Conservation (phyloP, 30 jellyfish, hydroid and myxozoan genomes). For the Chrysaora quinquecirrha region DNA sequence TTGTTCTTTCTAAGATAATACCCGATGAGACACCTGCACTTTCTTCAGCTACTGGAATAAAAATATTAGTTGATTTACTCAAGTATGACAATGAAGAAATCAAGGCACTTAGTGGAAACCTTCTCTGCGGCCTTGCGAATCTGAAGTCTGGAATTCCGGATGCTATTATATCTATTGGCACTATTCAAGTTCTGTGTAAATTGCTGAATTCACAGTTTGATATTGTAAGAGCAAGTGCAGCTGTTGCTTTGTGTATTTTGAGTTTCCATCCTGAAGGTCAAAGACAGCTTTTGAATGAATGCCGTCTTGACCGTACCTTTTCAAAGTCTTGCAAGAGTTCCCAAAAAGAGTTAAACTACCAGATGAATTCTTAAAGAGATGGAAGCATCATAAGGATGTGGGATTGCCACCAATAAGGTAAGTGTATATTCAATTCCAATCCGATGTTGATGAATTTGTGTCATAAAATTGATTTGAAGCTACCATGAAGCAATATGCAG, state of each 20-base stretch:
- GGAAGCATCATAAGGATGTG: conserved; percentile 58
- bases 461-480: too few species aligned
- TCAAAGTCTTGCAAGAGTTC: conserved; percentile 53
- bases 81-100: conserved; percentile 51
- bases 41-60: conserved; percentile 67
- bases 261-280: conserved; percentile 57
- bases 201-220: conserved; percentile 43
- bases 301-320: conserved; percentile 63
- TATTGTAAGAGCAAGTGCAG: conserved; percentile 67
- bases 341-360: conserved; percentile 55
- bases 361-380: conserved; percentile 45
- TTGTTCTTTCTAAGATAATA: conserved; percentile 54
- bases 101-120: conserved; percentile 38
- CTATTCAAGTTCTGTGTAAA: conserved; percentile 45
- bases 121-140: conserved; percentile 48
- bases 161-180: conserved; percentile 69
- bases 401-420: conserved; percentile 71
- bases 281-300: conserved; percentile 52
- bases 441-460: too few species aligned
- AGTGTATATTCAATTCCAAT: too few species aligned
- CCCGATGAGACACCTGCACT: conserved; percentile 72
- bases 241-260: conserved; percentile 42
- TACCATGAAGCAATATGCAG: too few species aligned
- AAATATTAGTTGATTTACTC: conserved; percentile 52
- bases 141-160: conserved; percentile 68